Percentiles rank a stretch among this genome's conserved stretches.
Conservation (phyloP, 2,888 invertebrate genomes). For the Craniophora ligustri region DNA sequence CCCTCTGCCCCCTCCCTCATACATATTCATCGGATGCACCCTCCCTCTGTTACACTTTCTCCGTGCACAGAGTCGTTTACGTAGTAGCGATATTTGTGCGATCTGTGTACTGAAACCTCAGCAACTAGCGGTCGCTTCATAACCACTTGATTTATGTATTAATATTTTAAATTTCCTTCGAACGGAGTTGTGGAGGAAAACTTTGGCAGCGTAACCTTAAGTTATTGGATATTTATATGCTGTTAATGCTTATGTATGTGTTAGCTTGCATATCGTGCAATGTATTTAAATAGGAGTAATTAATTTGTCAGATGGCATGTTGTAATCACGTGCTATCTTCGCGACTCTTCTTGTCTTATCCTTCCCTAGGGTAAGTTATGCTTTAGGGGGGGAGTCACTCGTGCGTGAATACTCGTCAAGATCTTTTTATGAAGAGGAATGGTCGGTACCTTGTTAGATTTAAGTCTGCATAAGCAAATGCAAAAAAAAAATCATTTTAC, state of each 20-base stretch:
- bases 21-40: conserved; percentile 90
- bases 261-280: not conserved
- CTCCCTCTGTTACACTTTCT: conserved; percentile 85
- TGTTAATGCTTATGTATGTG: conserved; percentile 11
- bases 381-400: conserved; percentile 19
- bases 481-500: not conserved
- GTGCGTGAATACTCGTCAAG: conserved; percentile 33
- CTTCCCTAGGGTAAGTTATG: conserved; percentile 32
- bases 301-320: conserved; percentile 14
- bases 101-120: conserved; percentile 73
- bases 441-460: conserved; percentile 8
- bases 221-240: conserved; percentile 34
- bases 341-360: conserved; percentile 16
- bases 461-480: conserved; percentile 3
- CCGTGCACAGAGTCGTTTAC: conserved; percentile 64
- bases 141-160: conserved; percentile 64
- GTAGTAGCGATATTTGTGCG: conserved; percentile 67
- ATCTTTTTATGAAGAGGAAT: conserved; percentile 24
- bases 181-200: conserved; percentile 4
- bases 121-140: conserved; percentile 67
- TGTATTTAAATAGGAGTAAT: conserved; percentile 13
- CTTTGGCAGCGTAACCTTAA: conserved; percentile 7
- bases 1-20: conserved; percentile 80
- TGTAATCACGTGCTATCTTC: conserved; percentile 12
- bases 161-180: conserved; percentile 51